Conservation (phyloP, 2,797 vertebrate species). For the Florisuga fusca region DNA sequence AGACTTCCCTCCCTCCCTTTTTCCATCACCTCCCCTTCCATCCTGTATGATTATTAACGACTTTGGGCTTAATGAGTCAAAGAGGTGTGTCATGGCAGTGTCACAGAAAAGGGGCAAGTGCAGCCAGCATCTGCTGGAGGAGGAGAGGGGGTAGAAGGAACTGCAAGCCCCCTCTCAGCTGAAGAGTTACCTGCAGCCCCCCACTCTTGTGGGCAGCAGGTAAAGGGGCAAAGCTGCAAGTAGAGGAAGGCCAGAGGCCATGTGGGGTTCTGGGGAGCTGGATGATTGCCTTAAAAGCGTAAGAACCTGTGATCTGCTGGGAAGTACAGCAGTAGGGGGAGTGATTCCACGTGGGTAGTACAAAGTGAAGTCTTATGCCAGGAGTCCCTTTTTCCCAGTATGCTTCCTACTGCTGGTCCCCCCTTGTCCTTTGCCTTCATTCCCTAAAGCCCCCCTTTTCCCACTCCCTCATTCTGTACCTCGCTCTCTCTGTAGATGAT, state of each 20-base stretch:
- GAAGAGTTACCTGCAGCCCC: not conserved
- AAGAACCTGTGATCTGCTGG: not conserved
- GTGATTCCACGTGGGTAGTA: not conserved
- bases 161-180: not conserved
- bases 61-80: constrained; percentile 60
- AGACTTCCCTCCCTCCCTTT: constrained; percentile 50
- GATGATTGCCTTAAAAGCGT: not conserved
- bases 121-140: not conserved
- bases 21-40: constrained; percentile 66
- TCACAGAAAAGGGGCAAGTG: not conserved
- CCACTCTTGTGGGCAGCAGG: not conserved
- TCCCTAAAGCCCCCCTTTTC: not conserved
- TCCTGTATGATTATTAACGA: constrained; percentile 35
- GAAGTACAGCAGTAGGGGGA: accelerated
- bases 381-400: not conserved
- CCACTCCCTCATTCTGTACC: not conserved
- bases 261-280: not conserved
- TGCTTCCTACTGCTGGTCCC: not conserved
- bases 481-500: not conserved
- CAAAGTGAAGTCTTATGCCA: not conserved
- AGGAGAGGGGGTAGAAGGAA: not conserved
- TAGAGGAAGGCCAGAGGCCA: not conserved
- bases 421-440: constrained; percentile 15
- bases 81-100: constrained; percentile 36
- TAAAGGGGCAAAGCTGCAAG: not conserved